Evolutionary conservation across 2,888 invertebrate genomes (phyloP).

Genomic region (Leptopilina syphax): DNA sequence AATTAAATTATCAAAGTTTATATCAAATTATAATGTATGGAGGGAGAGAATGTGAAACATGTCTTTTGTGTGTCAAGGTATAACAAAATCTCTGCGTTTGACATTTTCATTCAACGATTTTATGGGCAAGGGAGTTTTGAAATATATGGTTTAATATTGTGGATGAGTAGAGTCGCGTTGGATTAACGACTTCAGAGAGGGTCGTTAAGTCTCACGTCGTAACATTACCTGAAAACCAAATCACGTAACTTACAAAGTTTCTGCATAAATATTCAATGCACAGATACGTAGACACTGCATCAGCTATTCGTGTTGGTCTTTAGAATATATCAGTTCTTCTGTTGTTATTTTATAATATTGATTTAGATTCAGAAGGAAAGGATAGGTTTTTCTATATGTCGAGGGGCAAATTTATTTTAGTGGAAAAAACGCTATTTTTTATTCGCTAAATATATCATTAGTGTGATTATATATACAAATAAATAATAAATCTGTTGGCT

Average conservation of each 20-base stretch:
- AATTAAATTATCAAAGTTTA: too few relatives aligned
- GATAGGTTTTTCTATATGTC: too few relatives aligned
- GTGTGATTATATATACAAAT: too few relatives aligned
- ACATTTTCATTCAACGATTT: slow-evolving; percentile 66
- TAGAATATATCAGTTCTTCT: neutral
- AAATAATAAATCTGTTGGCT: too few relatives aligned
- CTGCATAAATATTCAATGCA: slow-evolving; percentile 34
- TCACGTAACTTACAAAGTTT: slow-evolving; percentile 32
- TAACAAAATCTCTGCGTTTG: slow-evolving; percentile 60
- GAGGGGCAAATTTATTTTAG: too few relatives aligned
- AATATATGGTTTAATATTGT: slow-evolving; percentile 58
- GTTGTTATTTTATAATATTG: neutral
- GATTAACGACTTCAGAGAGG: slow-evolving; percentile 63
- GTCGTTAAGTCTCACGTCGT: slow-evolving; percentile 59
- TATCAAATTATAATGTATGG: too few relatives aligned
- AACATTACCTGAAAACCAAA: slow-evolving; percentile 60
- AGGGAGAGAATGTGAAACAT: too few relatives aligned
- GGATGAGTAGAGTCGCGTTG: slow-evolving; percentile 51
- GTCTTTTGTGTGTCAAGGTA: slow-evolving; percentile 26
- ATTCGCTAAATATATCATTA: too few relatives aligned
- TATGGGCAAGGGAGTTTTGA: slow-evolving; percentile 59
- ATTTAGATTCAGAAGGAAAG: too few relatives aligned
- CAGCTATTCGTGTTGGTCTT: neutral
- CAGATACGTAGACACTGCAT: neutral
- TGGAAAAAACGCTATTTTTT: too few relatives aligned